Evolutionary conservation across 64 coral and sea anemone genomes (phyloP).

Genomic region (Acropora tenuis): DNA sequence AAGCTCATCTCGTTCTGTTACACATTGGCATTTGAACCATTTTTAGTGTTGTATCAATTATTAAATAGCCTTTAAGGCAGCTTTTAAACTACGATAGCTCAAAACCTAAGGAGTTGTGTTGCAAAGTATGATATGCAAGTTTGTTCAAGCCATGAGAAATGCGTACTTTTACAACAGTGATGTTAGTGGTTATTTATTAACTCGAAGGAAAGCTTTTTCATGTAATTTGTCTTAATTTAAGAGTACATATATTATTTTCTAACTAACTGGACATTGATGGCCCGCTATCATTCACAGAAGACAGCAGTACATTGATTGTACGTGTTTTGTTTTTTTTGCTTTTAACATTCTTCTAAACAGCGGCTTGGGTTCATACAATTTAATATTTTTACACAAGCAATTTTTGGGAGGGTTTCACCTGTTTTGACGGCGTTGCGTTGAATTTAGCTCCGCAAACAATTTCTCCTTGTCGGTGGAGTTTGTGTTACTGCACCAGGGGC

Average conservation of each 20-base stretch:
- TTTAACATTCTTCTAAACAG: no score
- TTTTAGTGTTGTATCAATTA: background rate
- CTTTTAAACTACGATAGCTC: background rate
- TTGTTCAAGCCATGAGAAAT: background rate
- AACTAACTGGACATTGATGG: background rate
- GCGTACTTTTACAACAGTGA: background rate
- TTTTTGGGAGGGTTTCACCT: no score
- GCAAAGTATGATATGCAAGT: constrained; percentile 16
- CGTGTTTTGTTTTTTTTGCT: background rate
- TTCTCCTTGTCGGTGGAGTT: background rate
- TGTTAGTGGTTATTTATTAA: constrained; percentile 37
- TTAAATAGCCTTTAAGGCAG: background rate
- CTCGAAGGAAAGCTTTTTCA: background rate
- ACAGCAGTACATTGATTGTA: no score
- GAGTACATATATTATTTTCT: background rate
- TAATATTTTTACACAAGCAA: background rate
- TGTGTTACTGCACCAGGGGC: background rate
- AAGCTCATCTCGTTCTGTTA: no score
- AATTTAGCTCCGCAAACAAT: background rate
- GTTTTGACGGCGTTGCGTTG: no score
- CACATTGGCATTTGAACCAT: no score
- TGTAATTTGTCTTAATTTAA: background rate
- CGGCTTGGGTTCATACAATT: background rate
- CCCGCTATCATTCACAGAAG: no score
- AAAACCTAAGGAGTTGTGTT: background rate